These are phyloP conservation scores for Echiichthys vipera DNA, from an alignment of 2,797 vertebrate species.

Conservation along the genomic window DNA sequence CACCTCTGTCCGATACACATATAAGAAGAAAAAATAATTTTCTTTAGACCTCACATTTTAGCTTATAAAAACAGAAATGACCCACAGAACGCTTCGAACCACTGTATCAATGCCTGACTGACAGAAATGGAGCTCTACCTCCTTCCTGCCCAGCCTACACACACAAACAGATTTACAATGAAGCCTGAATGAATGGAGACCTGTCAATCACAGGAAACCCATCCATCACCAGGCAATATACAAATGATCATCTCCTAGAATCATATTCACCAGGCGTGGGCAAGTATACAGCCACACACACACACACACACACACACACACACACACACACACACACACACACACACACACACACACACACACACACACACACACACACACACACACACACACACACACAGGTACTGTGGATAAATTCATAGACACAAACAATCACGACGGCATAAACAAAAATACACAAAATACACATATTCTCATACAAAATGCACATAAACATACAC, in stretches of 20 bases:
- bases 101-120: constrained; percentile 55
- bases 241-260: constrained; percentile 69
- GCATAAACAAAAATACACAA: constrained; percentile 47
- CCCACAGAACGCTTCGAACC: constrained; percentile 51
- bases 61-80: constrained; percentile 61
- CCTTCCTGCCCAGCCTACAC: constrained; percentile 54
- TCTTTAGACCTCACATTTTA: constrained; percentile 40
- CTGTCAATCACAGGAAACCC: constrained; percentile 72
- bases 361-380: constrained; percentile 61
- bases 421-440: constrained; percentile 40
- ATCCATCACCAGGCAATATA: constrained; percentile 65
- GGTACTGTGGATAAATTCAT: no score
- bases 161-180: constrained; percentile 64
- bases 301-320: constrained; percentile 14
- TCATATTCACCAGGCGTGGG: constrained; percentile 50
- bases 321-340: constrained; percentile 46
- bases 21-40: constrained; percentile 29
- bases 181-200: constrained; percentile 59
- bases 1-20: constrained; percentile 19
- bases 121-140: constrained; percentile 62
- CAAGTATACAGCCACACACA: constrained; percentile 4
- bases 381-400: constrained; percentile 54
- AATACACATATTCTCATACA: no score
- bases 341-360: constrained; percentile 49
- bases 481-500: constrained; percentile 67